These are phyloP conservation scores for Eonycteris spelaea DNA, from an alignment of 2,113 vertebrate species.

Conservation along the genomic window DNA sequence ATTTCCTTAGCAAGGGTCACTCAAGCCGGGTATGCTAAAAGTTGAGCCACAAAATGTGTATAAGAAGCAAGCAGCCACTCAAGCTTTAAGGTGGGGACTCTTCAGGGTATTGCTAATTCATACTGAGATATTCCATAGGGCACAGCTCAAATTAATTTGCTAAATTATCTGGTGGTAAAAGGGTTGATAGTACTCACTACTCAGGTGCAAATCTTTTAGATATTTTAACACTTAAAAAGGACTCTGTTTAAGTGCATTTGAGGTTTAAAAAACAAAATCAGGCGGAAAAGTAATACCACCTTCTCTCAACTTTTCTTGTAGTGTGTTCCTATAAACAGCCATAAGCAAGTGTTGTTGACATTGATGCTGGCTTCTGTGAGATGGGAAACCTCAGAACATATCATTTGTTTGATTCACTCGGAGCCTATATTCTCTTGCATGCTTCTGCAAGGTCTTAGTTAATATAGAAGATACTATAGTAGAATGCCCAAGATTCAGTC, in stretches of 20 bases:
- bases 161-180: constrained; percentile 46
- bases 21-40: constrained; percentile 33
- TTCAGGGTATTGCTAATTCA: constrained; percentile 54
- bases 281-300: not conserved
- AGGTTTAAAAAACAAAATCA: constrained; percentile 52
- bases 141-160: constrained; percentile 66
- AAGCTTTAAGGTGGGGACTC: not conserved
- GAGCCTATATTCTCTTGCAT: not conserved
- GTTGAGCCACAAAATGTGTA: constrained; percentile 45
- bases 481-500: not conserved
- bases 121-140: constrained; percentile 41
- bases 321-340: not conserved
- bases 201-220: not conserved
- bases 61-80: constrained; percentile 42
- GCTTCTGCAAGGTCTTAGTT: not conserved
- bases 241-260: constrained; percentile 47
- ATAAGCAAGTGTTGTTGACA: not conserved
- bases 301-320: not conserved
- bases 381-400: not conserved
- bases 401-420: not conserved
- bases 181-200: constrained; percentile 8
- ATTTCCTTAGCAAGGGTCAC: not conserved
- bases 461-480: not conserved
- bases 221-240: constrained; percentile 27
- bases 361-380: not conserved